Evolutionary conservation across 2,888 invertebrate genomes (phyloP).

Genomic region (Parelbella ahira): DNA sequence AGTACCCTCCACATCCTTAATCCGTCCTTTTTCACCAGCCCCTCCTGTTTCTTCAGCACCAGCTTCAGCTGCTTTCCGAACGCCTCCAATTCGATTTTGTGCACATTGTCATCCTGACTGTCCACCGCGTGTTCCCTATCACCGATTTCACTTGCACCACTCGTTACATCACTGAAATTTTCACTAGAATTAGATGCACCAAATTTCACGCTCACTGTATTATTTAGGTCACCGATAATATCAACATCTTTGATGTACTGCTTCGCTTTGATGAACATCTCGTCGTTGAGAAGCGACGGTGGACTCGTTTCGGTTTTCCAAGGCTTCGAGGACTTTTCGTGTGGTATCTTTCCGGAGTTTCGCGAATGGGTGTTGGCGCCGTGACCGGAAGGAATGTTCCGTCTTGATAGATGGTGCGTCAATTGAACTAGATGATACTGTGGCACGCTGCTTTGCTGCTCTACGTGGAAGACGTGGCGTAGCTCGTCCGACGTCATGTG

Average conservation of each 20-base stretch:
- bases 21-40: constrained; percentile 87
- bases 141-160: constrained; percentile 41
- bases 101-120: constrained; percentile 75
- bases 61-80: constrained; percentile 89
- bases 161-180: constrained; percentile 32
- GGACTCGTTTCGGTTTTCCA: constrained; percentile 56
- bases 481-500: constrained; percentile 92
- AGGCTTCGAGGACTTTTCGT: constrained; percentile 54
- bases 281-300: constrained; percentile 65
- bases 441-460: constrained; percentile 88
- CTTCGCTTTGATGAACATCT: constrained; percentile 65
- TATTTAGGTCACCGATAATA: constrained; percentile 65
- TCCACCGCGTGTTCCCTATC: constrained; percentile 54
- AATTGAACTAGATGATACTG: constrained; percentile 91
- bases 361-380: constrained; percentile 43
- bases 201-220: constrained; percentile 66
- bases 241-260: constrained; percentile 64
- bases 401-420: constrained; percentile 80
- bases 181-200: constrained; percentile 67
- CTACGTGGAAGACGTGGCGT: constrained; percentile 91
- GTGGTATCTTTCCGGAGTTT: constrained; percentile 54
- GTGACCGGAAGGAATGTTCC: constrained; percentile 62
- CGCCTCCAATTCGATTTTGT: constrained; percentile 87
- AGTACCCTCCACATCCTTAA: constrained; percentile 91
- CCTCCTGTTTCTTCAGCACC: constrained; percentile 86